Percentiles rank a stretch among this genome's conserved stretches.
These are phyloP conservation scores for Cryptoleucopteryx plumbea DNA, from an alignment of 2,113 vertebrate genomes.

Conservation along the genomic window DNA sequence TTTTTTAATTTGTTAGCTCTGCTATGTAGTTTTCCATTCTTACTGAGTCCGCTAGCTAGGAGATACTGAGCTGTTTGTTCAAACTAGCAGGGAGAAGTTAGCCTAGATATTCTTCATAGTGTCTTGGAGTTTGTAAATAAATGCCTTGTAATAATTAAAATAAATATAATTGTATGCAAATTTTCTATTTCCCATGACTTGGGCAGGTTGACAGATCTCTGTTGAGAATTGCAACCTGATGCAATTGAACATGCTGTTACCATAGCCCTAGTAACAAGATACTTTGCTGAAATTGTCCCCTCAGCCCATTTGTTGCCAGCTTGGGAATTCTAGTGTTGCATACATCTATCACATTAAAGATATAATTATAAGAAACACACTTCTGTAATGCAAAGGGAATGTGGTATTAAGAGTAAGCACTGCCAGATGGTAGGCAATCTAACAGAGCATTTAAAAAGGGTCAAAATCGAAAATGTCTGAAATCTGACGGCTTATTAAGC, in stretches of 20 bases:
- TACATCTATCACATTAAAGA: not conserved
- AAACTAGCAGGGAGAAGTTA: not conserved
- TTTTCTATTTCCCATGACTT: not conserved
- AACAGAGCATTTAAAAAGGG: too few relatives aligned
- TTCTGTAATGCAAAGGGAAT: too few relatives aligned
- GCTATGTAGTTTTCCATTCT: not conserved
- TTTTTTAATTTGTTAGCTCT: not conserved
- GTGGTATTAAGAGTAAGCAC: too few relatives aligned
- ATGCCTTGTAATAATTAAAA: not conserved
- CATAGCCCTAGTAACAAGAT: not conserved
- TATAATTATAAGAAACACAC: too few relatives aligned
- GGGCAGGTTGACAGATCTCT: not conserved
- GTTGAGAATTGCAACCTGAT: not conserved
- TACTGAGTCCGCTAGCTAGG: not conserved
- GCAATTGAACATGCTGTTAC: not conserved
- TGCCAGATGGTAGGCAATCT: too few relatives aligned
- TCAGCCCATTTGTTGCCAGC: not conserved
- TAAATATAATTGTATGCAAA: too few relatives aligned
- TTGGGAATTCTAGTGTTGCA: too few relatives aligned
- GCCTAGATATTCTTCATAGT: not conserved
- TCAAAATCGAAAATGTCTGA: too few relatives aligned
- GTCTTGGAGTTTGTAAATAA: not conserved
- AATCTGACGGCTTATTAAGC: too few relatives aligned
- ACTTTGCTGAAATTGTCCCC: not conserved
- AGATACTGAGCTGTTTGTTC: not conserved